Conservation (phyloP, 2,113 vertebrate genomes). For the Bujurquina vittata region DNA sequence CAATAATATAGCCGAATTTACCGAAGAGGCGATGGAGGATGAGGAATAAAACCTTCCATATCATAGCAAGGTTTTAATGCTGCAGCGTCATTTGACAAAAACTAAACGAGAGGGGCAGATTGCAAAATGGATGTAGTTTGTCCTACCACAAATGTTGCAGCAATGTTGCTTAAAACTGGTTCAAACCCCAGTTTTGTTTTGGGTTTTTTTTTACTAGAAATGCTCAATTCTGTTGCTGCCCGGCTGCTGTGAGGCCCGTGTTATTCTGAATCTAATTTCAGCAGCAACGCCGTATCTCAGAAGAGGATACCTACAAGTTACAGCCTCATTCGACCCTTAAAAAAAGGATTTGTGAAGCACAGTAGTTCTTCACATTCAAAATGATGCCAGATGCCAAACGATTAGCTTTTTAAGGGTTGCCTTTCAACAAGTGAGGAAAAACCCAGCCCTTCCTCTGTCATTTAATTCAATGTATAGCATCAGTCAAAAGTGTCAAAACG, state of each 20-base stretch:
- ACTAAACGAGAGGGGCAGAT: background rate
- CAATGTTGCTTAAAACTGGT: conserved; percentile 37
- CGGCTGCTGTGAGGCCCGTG: conserved; percentile 31
- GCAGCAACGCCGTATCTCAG: conserved; percentile 52
- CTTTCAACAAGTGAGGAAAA: background rate
- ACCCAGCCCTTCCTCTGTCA: background rate
- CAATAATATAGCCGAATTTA: conserved; percentile 58
- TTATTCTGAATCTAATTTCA: conserved; percentile 47
- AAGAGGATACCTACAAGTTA: conserved; percentile 65
- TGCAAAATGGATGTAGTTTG: background rate
- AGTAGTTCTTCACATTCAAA: conserved; percentile 49
- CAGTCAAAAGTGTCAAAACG: no score
- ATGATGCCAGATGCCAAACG: no score
- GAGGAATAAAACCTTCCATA: conserved; percentile 45
- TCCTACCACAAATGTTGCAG: conserved; percentile 11
- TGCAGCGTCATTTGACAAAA: conserved; percentile 27
- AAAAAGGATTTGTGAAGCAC: conserved; percentile 54
- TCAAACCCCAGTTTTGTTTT: conserved; percentile 22
- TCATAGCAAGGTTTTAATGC: conserved; percentile 37
- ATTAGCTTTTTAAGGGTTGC: conserved; percentile 13
- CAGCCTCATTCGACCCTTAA: conserved; percentile 46
- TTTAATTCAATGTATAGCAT: background rate
- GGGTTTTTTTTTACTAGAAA: conserved; percentile 38
- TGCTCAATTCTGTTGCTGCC: conserved; percentile 27
- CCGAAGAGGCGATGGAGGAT: conserved; percentile 32